These are phyloP conservation scores for Rhinogobius similis DNA, from an alignment of 2,113 vertebrate species.

Conservation along the genomic window DNA sequence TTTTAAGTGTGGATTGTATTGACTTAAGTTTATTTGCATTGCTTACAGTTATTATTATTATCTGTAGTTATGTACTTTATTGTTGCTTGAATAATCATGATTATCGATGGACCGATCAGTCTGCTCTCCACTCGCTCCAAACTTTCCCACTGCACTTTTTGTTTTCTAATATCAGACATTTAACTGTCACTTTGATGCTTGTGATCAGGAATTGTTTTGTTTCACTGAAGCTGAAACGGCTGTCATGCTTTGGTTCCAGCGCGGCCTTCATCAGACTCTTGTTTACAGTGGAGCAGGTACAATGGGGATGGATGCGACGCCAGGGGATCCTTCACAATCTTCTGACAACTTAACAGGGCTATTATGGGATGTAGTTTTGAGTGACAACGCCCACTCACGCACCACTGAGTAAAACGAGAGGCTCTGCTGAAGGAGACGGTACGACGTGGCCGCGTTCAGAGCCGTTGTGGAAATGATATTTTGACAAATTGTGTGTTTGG, in stretches of 20 bases:
- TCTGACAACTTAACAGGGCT: slow-evolving; percentile 29
- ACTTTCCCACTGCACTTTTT: background rate
- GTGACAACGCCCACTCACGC: slow-evolving; percentile 29
- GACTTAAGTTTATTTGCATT: no score
- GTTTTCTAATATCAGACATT: slow-evolving; percentile 13
- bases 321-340: slow-evolving; percentile 31
- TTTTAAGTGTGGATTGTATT: no score
- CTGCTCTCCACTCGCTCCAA: background rate
- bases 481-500: background rate
- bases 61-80: no score
- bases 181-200: slow-evolving; percentile 6
- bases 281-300: slow-evolving; percentile 5
- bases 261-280: background rate
- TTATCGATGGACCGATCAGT: no score
- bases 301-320: slow-evolving; percentile 13
- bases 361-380: slow-evolving; percentile 46
- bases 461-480: background rate
- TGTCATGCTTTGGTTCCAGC: background rate
- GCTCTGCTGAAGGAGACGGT: slow-evolving; percentile 12
- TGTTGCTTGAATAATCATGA: no score
- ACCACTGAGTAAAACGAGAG: slow-evolving; percentile 20
- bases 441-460: background rate
- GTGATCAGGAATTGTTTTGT: slow-evolving; percentile 9
- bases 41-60: no score
- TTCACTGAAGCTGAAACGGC: slow-evolving; percentile 5